Base-by-base conservation (phyloP, 1,140 invertebrate genomes). In the Camponotus floridanus region DNA sequence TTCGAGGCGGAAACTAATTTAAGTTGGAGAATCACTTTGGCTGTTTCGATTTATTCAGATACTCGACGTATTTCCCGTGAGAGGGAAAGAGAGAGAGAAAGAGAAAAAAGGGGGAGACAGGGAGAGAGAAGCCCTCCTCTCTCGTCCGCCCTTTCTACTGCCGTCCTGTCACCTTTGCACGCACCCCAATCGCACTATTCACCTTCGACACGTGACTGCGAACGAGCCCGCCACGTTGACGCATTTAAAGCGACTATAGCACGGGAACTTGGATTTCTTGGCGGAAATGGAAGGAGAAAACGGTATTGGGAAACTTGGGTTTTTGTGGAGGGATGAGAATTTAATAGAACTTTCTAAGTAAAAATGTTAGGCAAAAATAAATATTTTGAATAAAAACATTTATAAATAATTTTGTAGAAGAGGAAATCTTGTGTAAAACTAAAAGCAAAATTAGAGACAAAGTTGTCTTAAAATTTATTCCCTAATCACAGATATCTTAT, bases 11-110 rank as follows among this genome's bases (percentile, higher is more conserved):
- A 94, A 94, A 94, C 94, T 94, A 94, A 94, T 94, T 94, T 94
- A 94, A 94, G 93, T 94, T 94, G 91, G 93, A 91, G 93, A 94
- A 94, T 94, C 93, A 94, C 94, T 94, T 94, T 91, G 91, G 90
- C 91, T 94, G 93, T 94, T 94, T 94, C 94, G 94, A 94, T 94
- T 94, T 94, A 94, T 94, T 94, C 93, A 93, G 92, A 94, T 94
- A 91, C 92, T 91, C 91, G 90, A 92, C 90, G 93, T 94, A 94
- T 94, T 94, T 94, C 93, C 93, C 93, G 92, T 85, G 93, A 92
- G 93, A 84, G 87, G 51, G 67, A 45, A 67, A 70, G 42, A 45
- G 67, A 45, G 55, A 59, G 26, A 57, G 36, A 11, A 3, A 8
- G 21, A 3, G 67, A 11, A 31, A 64, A 51, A 42, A 59, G 79